A percentile compares a stretch with the other conserved stretches of the same genome.
Evolutionary conservation across 2,888 invertebrate genomes (phyloP).

Genomic region (Thalpophila matura): DNA sequence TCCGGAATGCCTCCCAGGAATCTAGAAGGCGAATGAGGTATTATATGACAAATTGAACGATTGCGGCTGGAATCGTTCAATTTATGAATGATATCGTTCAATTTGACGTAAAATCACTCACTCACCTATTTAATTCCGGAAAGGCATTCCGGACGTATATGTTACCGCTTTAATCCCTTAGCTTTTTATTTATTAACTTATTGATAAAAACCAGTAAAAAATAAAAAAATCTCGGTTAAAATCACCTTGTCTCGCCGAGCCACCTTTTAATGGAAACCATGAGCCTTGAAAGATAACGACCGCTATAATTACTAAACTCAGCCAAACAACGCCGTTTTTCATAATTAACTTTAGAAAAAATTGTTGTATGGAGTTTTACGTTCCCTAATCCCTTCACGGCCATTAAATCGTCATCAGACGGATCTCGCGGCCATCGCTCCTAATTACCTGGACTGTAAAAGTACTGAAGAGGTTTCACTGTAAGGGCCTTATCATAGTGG

Average conservation of each 20-base stretch:
- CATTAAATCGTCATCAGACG: conserved; percentile 46
- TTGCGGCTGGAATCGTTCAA: too few species aligned
- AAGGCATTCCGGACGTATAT: too few species aligned
- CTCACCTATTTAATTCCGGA: too few species aligned
- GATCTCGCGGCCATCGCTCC: conserved; percentile 13
- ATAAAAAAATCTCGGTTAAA: background rate
- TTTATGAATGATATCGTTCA: too few species aligned
- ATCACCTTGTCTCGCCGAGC: conserved; percentile 2
- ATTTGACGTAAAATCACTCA: too few species aligned
- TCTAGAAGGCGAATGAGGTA: too few species aligned
- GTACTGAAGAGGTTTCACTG: too few species aligned
- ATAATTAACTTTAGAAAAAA: conserved; percentile 43
- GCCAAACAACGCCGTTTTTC: conserved; percentile 36
- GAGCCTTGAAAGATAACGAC: conserved; percentile 36
- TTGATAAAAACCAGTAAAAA: background rate
- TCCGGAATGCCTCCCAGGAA: too few species aligned
- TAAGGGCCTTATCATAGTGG: too few species aligned
- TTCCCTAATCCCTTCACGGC: conserved; percentile 40
- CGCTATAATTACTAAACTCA: conserved; percentile 38
- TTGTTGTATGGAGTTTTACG: conserved; percentile 34
- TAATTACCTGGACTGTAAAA: conserved; percentile 37
- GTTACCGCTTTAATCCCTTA: too few species aligned
- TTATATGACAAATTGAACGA: too few species aligned
- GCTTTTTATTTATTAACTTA: background rate
- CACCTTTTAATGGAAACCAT: conserved; percentile 20